phyloP scores from a whole-genome alignment of 2,113 vertebrate species.

The Ancistrus triradiatus region DNA sequence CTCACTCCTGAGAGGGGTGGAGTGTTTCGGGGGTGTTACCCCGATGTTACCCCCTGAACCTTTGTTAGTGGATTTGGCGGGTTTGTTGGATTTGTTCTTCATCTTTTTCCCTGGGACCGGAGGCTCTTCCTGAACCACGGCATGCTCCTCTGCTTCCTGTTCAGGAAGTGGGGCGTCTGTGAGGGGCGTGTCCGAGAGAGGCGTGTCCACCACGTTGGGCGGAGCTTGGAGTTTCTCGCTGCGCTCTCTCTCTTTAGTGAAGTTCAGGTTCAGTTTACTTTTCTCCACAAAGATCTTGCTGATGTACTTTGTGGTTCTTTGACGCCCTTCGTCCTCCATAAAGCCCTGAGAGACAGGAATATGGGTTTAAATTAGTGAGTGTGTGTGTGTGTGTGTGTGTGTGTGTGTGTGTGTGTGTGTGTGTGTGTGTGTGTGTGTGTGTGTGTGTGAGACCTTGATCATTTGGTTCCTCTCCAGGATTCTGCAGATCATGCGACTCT shows the following conservation, averaged over 20 bases:
- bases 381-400: background rate
- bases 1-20: slow-evolving; percentile 50
- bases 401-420: background rate
- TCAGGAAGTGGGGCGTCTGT: background rate
- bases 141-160: background rate
- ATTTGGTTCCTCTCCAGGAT: slow-evolving; percentile 79
- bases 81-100: background rate
- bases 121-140: background rate
- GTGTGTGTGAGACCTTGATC: slow-evolving; percentile 74
- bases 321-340: slow-evolving; percentile 93
- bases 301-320: slow-evolving; percentile 91
- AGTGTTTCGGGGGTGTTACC: background rate
- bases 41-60: too few relatives aligned
- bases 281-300: slow-evolving; percentile 80
- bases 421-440: background rate
- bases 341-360: slow-evolving; percentile 74
- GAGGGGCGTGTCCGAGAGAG: background rate
- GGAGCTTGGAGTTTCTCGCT: slow-evolving; percentile 71
- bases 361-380: too few relatives aligned
- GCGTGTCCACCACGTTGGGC: background rate
- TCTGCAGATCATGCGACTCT: slow-evolving; percentile 88
- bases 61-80: background rate
- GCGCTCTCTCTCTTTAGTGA: slow-evolving; percentile 84
- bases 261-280: slow-evolving; percentile 80
- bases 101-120: background rate